phyloP scores from a whole-genome alignment of 2,113 vertebrate genomes.

The Rallus limicola region DNA sequence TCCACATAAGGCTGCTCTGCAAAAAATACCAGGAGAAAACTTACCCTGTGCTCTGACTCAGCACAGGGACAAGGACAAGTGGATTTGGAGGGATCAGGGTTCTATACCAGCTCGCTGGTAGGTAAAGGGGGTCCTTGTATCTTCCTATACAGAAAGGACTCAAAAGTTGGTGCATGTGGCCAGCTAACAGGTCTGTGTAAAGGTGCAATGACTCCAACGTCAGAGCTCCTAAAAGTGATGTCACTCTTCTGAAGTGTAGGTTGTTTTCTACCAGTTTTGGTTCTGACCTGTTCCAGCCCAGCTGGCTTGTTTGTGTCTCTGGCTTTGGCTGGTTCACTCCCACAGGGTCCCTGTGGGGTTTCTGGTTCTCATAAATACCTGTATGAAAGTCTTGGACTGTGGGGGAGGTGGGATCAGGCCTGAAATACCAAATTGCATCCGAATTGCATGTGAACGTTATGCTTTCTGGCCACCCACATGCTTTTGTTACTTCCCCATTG shows the following conservation, averaged over 20 bases:
- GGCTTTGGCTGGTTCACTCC: neutral
- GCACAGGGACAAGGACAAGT: neutral
- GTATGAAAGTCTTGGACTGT: fast-evolving
- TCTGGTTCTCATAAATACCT: neutral
- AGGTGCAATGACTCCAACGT: neutral
- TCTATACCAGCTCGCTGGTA: neutral
- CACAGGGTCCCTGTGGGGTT: neutral
- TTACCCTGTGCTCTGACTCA: neutral
- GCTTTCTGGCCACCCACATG: fast-evolving
- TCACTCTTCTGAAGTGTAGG: neutral
- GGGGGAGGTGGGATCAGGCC: neutral
- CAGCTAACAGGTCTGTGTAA: neutral
- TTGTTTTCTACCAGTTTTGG: neutral
- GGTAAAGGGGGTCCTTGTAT: neutral
- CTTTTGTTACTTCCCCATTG: neutral
- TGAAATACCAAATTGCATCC: neutral
- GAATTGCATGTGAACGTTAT: neutral
- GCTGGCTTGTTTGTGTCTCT: neutral
- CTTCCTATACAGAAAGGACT: neutral
- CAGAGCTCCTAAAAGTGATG: neutral
- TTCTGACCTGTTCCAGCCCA: neutral
- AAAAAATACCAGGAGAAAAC: neutral
- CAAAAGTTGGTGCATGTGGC: neutral
- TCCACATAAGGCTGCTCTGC: neutral
- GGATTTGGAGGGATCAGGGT: neutral